Base-by-base conservation (phyloP, 2,888 invertebrate genomes). In the Argyresthia goedartella region DNA sequence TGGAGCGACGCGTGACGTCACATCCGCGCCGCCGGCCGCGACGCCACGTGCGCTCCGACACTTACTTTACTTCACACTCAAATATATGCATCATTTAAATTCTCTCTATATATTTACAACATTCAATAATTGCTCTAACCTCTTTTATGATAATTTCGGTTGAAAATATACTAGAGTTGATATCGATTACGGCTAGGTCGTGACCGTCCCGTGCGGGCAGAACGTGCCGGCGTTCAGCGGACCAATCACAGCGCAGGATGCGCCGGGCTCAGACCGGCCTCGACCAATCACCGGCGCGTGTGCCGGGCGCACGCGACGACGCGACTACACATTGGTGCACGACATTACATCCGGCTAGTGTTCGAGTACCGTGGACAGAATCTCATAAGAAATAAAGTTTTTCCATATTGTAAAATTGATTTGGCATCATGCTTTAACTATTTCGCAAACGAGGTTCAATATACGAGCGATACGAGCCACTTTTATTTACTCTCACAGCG, bases 101-200 rank as follows among this genome's bases (percentile, higher is more conserved):
- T 51, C 15, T 39, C 49, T 52, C 56, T 58, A 65, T 57, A 67
- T 76, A 76, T 76, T 66, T 76, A 76, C 76, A 76, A 73, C 67
- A 61, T 67, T 67, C 63, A 61, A 56, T 69, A 69, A 70, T 72
- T 65, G 66, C 64, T 66, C 67, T 62, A 62, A 63, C 61, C 56
- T 60, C 57, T 60, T 49, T 51, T 50, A 52, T 54, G 53, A 54
- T 60, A 56, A 61, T 61, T 57, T 63, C 60, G 56, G 59, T 60
- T 60, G 59, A 62, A 65, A 64, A 63, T 61, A 63, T 64, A 62
- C 53, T 62, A 59, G 41, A 16, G 14, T 13, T 42, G 16, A 52
- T 51, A 48, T 42, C 49, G 48, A 52, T 48, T 55, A 53, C 47
- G 51, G 53, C 54, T 54, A 53, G 51, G 45, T 48, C 13, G 16